These are phyloP conservation scores for Drosophila eohydei DNA, from an alignment of 2,888 invertebrate genomes.

Conservation along the genomic window DNA sequence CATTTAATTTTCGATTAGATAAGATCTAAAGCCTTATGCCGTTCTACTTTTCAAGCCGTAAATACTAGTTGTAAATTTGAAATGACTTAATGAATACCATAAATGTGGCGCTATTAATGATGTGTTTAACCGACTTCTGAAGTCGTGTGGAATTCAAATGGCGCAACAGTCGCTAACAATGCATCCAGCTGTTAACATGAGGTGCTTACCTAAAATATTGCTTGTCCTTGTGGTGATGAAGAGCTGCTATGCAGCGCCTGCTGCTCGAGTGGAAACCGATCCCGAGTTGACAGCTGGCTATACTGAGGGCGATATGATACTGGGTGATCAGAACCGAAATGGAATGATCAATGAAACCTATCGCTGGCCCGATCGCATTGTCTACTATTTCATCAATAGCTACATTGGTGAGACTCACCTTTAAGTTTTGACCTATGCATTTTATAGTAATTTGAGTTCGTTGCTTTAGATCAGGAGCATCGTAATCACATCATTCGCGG, in stretches of 20 bases:
- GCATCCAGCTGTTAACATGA: conserved; percentile 41
- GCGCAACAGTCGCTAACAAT: conserved; percentile 22
- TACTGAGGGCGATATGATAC: conserved; percentile 90
- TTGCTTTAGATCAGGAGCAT: conserved; percentile 85
- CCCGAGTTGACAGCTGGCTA: conserved; percentile 91
- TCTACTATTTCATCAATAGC: conserved; percentile 86
- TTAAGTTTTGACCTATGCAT: not conserved
- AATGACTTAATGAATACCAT: conserved; percentile 11
- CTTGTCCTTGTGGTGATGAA: conserved; percentile 7
- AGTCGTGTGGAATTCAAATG: not conserved
- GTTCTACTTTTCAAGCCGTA: conserved; percentile 12
- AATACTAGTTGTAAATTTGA: conserved; percentile 26
- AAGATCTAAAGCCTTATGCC: conserved; percentile 3
- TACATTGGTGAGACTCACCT: conserved; percentile 45
- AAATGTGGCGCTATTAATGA: conserved; percentile 19
- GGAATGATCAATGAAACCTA: conserved; percentile 86
- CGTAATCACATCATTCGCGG: conserved; percentile 88
- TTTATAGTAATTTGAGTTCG: no score
- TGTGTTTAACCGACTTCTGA: not conserved
- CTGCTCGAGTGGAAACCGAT: conserved; percentile 84
- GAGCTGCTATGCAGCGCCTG: conserved; percentile 20
- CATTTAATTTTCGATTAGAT: conserved; percentile 42
- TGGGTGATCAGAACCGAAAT: conserved; percentile 85
- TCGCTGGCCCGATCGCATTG: conserved; percentile 88
- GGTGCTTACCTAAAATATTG: conserved; percentile 2